These are phyloP conservation scores for Horisme vitalbata DNA, from an alignment of 2,888 invertebrate genomes.

Conservation along the genomic window DNA sequence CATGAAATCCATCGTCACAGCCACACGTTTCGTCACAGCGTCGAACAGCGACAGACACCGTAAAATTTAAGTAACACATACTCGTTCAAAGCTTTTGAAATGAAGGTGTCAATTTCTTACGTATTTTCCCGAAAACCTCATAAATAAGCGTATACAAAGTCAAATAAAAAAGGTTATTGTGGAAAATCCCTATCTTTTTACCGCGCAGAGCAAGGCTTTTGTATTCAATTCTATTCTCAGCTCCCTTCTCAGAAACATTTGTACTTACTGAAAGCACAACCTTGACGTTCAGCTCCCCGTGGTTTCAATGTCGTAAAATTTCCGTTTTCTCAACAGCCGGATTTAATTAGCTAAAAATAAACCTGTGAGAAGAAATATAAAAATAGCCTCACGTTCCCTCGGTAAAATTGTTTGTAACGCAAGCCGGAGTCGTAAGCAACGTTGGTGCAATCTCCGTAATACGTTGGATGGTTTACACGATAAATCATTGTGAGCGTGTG, in stretches of 20 bases:
- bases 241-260: background rate
- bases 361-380: conserved; percentile 3
- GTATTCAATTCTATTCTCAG: conserved; percentile 7
- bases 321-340: conserved; percentile 8
- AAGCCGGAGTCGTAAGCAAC: conserved; percentile 6
- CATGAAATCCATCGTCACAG: too few species aligned
- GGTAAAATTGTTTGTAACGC: conserved; percentile 21
- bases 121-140: background rate
- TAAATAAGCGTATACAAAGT: too few species aligned
- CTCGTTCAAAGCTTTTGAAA: too few species aligned
- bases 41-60: too few species aligned
- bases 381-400: conserved; percentile 8
- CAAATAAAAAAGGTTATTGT: background rate
- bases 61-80: too few species aligned
- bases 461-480: conserved; percentile 38
- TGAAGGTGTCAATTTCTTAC: background rate
- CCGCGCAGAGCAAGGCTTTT: too few species aligned
- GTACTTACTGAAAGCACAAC: conserved; percentile 1
- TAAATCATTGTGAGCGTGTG: conserved; percentile 45
- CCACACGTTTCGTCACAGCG: too few species aligned
- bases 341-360: conserved; percentile 12
- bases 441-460: conserved; percentile 34
- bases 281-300: conserved; percentile 11
- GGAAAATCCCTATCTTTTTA: too few species aligned
- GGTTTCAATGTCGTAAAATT: conserved; percentile 19